phyloP scores from a whole-genome alignment of 2,113 vertebrate genomes.

The Myotis brandtii region DNA sequence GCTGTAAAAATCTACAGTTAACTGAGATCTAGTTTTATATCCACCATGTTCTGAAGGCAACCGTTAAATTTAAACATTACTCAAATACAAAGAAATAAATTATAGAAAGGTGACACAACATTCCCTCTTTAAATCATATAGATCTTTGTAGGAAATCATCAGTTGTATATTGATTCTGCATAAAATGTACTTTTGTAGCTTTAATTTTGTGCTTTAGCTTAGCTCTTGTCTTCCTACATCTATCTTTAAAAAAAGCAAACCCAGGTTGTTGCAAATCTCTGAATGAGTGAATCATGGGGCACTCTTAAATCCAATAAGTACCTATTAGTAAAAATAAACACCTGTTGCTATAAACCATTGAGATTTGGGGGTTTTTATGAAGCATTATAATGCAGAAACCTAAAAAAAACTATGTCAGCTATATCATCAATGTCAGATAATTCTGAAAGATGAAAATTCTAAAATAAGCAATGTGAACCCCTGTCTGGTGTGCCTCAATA shows the following conservation, averaged over 20 bases:
- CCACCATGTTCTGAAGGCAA: background rate
- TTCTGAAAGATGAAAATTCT: background rate
- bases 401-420: background rate
- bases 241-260: background rate
- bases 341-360: background rate
- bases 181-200: background rate
- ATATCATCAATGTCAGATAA: background rate
- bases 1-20: background rate
- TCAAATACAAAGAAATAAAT: slow-evolving; percentile 1
- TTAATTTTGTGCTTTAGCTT: background rate
- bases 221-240: background rate
- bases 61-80: background rate
- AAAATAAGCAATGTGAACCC: background rate
- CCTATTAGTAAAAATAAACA: background rate
- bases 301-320: background rate
- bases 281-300: background rate
- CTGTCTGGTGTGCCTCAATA: too few species aligned
- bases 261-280: background rate
- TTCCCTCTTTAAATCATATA: background rate
- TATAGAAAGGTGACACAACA: background rate
- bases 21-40: background rate
- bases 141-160: background rate
- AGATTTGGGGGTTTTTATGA: background rate
- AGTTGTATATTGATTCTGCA: background rate
- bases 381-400: background rate